Base-by-base conservation (phyloP, 2,797 vertebrate genomes). In the Pelodytes ibericus region DNA sequence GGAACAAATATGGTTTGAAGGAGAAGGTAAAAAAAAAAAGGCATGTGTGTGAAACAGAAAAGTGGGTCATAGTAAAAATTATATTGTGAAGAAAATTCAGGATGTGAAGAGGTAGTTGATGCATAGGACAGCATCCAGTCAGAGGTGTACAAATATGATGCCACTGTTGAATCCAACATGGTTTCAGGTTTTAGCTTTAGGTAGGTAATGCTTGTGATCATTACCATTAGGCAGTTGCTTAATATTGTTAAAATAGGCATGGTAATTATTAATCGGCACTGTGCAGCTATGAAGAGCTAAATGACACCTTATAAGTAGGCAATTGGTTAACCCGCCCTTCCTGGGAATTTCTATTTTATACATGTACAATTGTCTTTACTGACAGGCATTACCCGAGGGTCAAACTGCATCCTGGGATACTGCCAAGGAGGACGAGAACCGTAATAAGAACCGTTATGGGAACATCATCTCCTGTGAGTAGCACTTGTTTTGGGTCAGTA, bases 401-500 rank as follows among this genome's bases (percentile, higher is more conserved):
- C 97, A 98, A 90, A 95, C 96, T 0, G 96, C 97, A 4, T 96
- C 97, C 4, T 99, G 97, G 97, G 96, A 99, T 58, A 97, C 94
- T 0, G 97, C 97, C 86, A 98, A 99, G 87, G 98, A 99, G 82
- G 96, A 99, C 0, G 96, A 97, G 83, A 99, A 99, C 84, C 96
- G 96, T 84, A 98, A 95, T 85, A 99, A 99, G 92, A 99, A 99
- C 85, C 94, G 97, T 90, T 99, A 98, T 0, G 97, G 97, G 51
- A 99, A 99, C 90, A 98, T 99, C 89, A 98, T 99, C 83, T 97
- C 97, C 92, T 99, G 97, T 99, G 94, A 94, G 97, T 96, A 87
- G 44, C 18, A 44, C 24, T 13, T 29, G 57, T 63, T 9, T n/a
- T 27, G n/a, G n/a, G n/a, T n/a, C n/a, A n/a, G n/a, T n/a, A n/a